A percentile compares a stretch with the other conserved stretches of the same genome.
These are phyloP conservation scores for Heliconius erato DNA, from an alignment of 2,888 invertebrate species.

Conservation along the genomic window DNA sequence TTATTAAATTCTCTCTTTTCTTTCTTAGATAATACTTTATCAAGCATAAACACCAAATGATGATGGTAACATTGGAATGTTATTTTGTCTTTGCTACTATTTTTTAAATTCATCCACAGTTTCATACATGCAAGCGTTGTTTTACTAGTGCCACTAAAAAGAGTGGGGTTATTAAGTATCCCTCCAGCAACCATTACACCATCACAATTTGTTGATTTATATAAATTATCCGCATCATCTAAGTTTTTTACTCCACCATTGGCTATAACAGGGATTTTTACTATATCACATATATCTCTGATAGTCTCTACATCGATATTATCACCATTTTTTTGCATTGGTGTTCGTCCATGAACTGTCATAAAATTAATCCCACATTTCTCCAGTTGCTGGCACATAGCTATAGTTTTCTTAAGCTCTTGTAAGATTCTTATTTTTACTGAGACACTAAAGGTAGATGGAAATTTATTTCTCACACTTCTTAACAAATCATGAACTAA, in stretches of 20 bases:
- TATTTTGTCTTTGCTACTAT: slow-evolving; percentile 86
- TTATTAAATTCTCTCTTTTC: slow-evolving; percentile 92
- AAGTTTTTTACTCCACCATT: slow-evolving; percentile 95
- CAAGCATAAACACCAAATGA: slow-evolving; percentile 98
- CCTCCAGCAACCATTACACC: slow-evolving; percentile 98
- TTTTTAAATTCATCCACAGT: slow-evolving; percentile 92
- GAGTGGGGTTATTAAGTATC: slow-evolving; percentile 94
- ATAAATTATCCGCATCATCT: slow-evolving; percentile 89
- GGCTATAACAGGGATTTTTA: slow-evolving; percentile 94
- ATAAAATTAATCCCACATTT: slow-evolving; percentile 95
- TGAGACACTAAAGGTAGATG: slow-evolving; percentile 93
- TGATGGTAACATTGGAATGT: slow-evolving; percentile 96
- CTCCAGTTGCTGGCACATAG: slow-evolving; percentile 92
- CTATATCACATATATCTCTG: slow-evolving; percentile 88
- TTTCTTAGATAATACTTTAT: slow-evolving; percentile 90
- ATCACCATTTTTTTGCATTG: slow-evolving; percentile 91
- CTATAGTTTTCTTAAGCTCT: slow-evolving; percentile 90
- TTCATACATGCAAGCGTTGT: slow-evolving; percentile 93
- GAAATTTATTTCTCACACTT: slow-evolving; percentile 90
- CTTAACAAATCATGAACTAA: slow-evolving; percentile 92
- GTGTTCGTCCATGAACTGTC: slow-evolving; percentile 96
- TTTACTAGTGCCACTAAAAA: slow-evolving; percentile 90
- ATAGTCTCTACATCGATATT: slow-evolving; percentile 90
- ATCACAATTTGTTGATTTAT: slow-evolving; percentile 88
- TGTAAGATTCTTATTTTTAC: slow-evolving; percentile 95